Evolutionary conservation across 92 coral and sea anemone species (phyloP), one percentile per base, ranked within the genome.

Genomic region (Actinostola sp.): DNA sequence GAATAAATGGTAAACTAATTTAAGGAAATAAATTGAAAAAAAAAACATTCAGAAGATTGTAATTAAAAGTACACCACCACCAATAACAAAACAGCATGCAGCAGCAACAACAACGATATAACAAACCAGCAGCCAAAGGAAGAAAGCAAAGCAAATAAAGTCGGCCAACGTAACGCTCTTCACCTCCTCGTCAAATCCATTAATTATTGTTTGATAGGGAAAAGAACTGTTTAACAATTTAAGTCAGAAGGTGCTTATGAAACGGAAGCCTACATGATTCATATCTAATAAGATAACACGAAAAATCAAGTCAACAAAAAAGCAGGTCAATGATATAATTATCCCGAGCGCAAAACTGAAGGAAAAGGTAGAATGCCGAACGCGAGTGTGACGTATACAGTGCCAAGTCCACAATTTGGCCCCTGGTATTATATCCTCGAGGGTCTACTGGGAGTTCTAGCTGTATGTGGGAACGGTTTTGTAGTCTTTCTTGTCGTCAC

Each of bases 401-500:
- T 20, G 2, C 44, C 74, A 1, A 45, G 3, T 5, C 61, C 74
- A 1, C 46, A 68, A 1, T 68, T 30, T 34, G 32, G 45, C 16
- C 11, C 43, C 2, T 68, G 74, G 74, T 75, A 63, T 39, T 29
- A 44, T 12, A 54, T 55, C 15, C 4, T 63, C 24, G 72, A 75
- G 29, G 81, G 52, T 2, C 5, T 75, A 0, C 63, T 75, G 0
- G 72, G 69, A 6, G 35, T 75, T 63, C 21, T 75, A 20, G 66
- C 81, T 11, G 36, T 75, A 12, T 48, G n/a, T 24, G 81, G 81
- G 1, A 75, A 75, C 33, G 72, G 72, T 14, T 50, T 75, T 0
- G 81, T 75, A 5, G 72, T 75, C 4, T 75, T 75, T 36, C 81
- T 75, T n/a, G 51, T 75, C 9, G 10, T 27, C 10, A 33, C 81